A percentile compares a stretch with the other conserved stretches of the same genome.
Conservation (phyloP, 2,888 invertebrate species). For the Listrodromus nycthemerus region DNA sequence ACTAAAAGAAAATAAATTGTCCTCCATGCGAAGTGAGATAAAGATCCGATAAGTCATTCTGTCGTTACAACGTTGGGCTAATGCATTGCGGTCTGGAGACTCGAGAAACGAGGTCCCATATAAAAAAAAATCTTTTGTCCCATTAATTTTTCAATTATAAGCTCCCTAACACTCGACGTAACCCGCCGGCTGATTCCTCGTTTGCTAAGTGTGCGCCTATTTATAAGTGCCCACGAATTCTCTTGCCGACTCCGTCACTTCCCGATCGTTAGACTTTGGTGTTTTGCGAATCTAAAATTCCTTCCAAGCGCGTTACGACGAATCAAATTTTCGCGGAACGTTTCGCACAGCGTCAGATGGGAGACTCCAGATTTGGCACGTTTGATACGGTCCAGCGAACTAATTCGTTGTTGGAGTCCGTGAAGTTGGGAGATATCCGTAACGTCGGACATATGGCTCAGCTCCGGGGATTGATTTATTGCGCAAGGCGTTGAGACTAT, state of each 20-base stretch:
- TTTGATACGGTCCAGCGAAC: conserved; percentile 31
- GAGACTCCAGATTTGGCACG: conserved; percentile 36
- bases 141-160: conserved; percentile 41
- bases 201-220: conserved; percentile 46
- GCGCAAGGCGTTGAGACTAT: conserved; percentile 31
- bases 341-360: neutral
- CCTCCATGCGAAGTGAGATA: neutral
- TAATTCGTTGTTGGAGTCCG: conserved; percentile 34
- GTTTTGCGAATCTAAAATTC: conserved; percentile 33
- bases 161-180: conserved; percentile 28
- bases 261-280: neutral
- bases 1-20: neutral
- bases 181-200: conserved; percentile 11
- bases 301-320: conserved; percentile 38
- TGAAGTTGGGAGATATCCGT: neutral
- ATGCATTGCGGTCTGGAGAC: neutral
- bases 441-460: neutral
- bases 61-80: neutral
- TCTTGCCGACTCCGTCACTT: neutral
- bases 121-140: conserved; percentile 11
- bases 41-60: conserved; percentile 10
- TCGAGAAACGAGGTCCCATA: conserved; percentile 20
- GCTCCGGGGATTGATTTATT: conserved; percentile 41
- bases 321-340: conserved; percentile 46
- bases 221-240: conserved; percentile 31